phyloP scores from a whole-genome alignment of 92 coral and sea anemone species.

The Plumapathes pennacea region DNA sequence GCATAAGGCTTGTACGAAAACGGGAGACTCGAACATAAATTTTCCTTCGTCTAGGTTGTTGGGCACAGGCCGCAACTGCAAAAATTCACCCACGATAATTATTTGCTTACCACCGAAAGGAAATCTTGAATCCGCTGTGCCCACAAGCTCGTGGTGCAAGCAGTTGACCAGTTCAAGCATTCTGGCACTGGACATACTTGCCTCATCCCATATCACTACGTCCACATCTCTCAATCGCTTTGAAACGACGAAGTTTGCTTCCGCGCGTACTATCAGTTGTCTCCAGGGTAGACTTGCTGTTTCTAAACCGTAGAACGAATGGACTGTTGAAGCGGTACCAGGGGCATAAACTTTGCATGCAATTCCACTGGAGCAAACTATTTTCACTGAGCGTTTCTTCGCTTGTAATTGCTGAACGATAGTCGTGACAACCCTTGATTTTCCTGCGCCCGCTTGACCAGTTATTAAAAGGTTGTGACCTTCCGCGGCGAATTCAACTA shows the following conservation, averaged over 20 bases:
- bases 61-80: constrained; percentile 36
- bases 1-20: constrained; percentile 22
- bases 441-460: constrained; percentile 27
- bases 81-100: constrained; percentile 49
- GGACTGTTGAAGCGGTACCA: too few relatives aligned
- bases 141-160: constrained; percentile 18
- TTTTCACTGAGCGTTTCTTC: too few relatives aligned
- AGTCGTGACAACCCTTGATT: too few relatives aligned
- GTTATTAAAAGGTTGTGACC: constrained; percentile 36
- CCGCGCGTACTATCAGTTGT: too few relatives aligned
- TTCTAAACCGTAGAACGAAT: too few relatives aligned
- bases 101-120: constrained; percentile 49
- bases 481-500: constrained; percentile 4
- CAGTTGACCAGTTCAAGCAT: constrained; percentile 44
- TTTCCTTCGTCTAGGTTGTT: constrained; percentile 33
- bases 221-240: too few relatives aligned
- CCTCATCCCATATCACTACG: constrained; percentile 49
- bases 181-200: constrained; percentile 50
- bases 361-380: too few relatives aligned
- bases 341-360: too few relatives aligned
- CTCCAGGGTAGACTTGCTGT: too few relatives aligned
- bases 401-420: too few relatives aligned
- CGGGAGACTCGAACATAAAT: constrained; percentile 34
- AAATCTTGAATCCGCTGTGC: background rate
- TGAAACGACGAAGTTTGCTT: too few relatives aligned